Conservation (phyloP, 1,140 invertebrate species). For the Zaprionus vittiger region DNA sequence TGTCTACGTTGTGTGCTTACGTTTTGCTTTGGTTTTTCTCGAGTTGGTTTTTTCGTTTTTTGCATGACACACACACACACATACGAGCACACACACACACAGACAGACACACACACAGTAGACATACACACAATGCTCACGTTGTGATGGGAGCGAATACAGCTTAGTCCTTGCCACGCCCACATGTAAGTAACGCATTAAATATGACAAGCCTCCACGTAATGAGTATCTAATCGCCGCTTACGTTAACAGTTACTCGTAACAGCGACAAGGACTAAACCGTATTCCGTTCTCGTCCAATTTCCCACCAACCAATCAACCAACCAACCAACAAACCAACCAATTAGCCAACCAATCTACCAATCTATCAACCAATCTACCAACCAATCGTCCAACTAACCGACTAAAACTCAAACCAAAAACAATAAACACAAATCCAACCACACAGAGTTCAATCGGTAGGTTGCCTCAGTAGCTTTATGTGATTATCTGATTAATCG, state of each 20-base stretch:
- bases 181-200: constrained; percentile 77
- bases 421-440: constrained; percentile 16
- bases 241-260: constrained; percentile 72
- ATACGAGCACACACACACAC: constrained; percentile 21
- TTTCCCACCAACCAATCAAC: constrained; percentile 18
- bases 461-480: constrained; percentile 50
- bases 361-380: constrained; percentile 11
- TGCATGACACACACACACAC: constrained; percentile 45
- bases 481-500: constrained; percentile 24
- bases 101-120: constrained; percentile 12
- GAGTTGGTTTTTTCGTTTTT: constrained; percentile 18
- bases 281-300: constrained; percentile 73
- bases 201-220: constrained; percentile 41
- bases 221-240: constrained; percentile 58
- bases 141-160: constrained; percentile 69
- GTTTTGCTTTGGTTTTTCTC: constrained; percentile 11
- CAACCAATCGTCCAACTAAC: constrained; percentile 15
- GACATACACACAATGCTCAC: constrained; percentile 20
- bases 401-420: constrained; percentile 26
- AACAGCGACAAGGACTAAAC: constrained; percentile 80
- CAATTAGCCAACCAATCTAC: constrained; percentile 9
- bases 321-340: constrained; percentile 1
- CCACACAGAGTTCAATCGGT: constrained; percentile 40
- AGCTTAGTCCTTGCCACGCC: constrained; percentile 83
- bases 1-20: constrained; percentile 14